Percentiles rank a stretch among this genome's conserved stretches.
phyloP scores from a whole-genome alignment of 2,797 vertebrate species.

The Malacoctenus gilli region DNA sequence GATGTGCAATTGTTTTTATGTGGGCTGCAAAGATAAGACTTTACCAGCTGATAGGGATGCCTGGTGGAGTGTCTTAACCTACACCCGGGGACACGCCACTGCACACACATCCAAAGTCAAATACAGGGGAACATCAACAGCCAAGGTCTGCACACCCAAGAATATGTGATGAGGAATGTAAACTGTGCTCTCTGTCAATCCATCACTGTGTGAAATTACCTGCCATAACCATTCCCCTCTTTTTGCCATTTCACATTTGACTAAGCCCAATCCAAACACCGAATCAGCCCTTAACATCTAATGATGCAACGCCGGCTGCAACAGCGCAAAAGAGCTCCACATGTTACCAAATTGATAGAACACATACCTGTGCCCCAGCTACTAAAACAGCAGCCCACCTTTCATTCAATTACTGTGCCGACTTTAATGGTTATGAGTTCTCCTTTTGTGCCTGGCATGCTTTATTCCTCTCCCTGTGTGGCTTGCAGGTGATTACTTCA shows the following conservation, averaged over 20 bases:
- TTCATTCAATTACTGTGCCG: conserved; percentile 71
- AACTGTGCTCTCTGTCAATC: conserved; percentile 52
- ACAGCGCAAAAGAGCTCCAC: conserved; percentile 38
- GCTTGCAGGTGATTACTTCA: conserved; percentile 69
- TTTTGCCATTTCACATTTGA: conserved; percentile 65
- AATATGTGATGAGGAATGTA: conserved; percentile 33
- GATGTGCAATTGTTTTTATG: conserved; percentile 59
- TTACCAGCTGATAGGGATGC: conserved; percentile 64
- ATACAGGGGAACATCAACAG: conserved; percentile 38
- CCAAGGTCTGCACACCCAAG: conserved; percentile 10
- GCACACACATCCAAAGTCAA: conserved; percentile 49
- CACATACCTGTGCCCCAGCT: conserved; percentile 57
- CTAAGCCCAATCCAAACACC: conserved; percentile 49
- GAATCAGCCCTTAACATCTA: conserved; percentile 55
- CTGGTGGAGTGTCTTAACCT: conserved; percentile 53
- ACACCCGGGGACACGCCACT: conserved; percentile 43
- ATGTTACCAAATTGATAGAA: conserved; percentile 51
- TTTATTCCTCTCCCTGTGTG: conserved; percentile 63
- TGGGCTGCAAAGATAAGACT: conserved; percentile 56
- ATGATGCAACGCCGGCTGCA: conserved; percentile 61
- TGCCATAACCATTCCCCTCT: conserved; percentile 27
- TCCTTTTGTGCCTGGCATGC: conserved; percentile 54
- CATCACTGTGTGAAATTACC: conserved; percentile 64
- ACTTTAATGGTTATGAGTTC: conserved; percentile 74
- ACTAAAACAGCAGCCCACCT: conserved; percentile 70